Conservation (phyloP, 2,113 vertebrate species). For the Anguilla rostrata region DNA sequence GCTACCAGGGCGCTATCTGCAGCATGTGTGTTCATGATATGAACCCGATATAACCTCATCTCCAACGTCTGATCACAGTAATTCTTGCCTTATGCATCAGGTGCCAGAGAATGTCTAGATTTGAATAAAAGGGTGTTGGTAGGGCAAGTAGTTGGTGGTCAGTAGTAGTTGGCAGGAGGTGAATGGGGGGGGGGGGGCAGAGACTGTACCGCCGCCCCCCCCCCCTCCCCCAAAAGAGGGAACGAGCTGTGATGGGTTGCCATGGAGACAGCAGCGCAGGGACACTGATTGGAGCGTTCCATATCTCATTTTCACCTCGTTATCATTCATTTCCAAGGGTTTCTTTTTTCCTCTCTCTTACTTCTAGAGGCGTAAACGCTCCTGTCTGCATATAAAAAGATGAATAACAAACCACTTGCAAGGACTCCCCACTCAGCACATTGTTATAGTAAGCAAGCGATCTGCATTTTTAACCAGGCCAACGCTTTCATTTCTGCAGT, state of each 20-base stretch:
- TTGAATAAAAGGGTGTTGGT: not conserved
- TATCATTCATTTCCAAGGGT: not conserved
- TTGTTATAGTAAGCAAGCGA: not conserved
- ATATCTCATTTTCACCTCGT: conserved; percentile 4
- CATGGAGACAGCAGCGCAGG: not conserved
- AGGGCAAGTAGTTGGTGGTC: too few relatives aligned
- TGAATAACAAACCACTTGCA: not conserved
- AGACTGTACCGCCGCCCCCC: not conserved
- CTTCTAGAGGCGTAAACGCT: not conserved
- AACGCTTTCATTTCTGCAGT: not conserved
- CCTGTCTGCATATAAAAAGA: not conserved
- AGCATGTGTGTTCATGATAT: not conserved
- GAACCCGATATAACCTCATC: too few relatives aligned
- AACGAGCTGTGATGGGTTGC: conserved; percentile 10
- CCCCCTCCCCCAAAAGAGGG: not conserved
- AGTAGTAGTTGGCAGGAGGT: too few relatives aligned
- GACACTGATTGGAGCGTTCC: conserved; percentile 10
- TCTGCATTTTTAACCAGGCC: not conserved
- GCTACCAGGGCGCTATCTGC: not conserved
- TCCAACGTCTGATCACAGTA: too few relatives aligned
- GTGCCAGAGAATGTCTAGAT: not conserved
- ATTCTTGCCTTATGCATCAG: not conserved
- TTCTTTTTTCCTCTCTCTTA: not conserved
- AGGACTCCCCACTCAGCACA: not conserved
- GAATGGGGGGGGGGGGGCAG: not conserved